Evolutionary conservation across 1,140 invertebrate species (phyloP).

Genomic region (Drosophila carrolli): DNA sequence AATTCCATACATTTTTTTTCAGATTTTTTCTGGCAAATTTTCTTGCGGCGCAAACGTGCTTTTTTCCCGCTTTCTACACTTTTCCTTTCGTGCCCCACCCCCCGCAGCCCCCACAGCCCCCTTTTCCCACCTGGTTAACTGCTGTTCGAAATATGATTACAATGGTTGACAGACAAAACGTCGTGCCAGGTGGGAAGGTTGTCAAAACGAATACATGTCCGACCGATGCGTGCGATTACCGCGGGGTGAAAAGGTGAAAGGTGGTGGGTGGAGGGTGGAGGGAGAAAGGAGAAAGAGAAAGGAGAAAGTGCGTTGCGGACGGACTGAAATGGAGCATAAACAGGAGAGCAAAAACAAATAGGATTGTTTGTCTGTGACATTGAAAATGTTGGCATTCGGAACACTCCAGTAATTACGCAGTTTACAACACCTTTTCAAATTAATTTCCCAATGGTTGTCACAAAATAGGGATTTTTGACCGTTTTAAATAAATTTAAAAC

Average conservation of each 20-base stretch:
- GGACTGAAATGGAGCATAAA: neutral
- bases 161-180: conserved; percentile 63
- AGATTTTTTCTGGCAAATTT: conserved; percentile 11
- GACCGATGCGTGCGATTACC: conserved; percentile 40
- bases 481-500: too few relatives aligned
- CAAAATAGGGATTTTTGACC: too few relatives aligned
- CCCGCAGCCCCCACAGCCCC: neutral
- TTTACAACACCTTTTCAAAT: too few relatives aligned
- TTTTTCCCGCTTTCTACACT: conserved; percentile 1
- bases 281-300: too few relatives aligned
- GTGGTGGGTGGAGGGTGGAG: neutral
- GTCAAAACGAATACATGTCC: conserved; percentile 50
- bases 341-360: conserved; percentile 2
- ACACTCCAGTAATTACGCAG: neutral
- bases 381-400: conserved; percentile 15
- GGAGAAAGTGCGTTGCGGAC: neutral
- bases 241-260: neutral
- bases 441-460: too few relatives aligned
- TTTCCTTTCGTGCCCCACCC: neutral
- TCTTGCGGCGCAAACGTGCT: conserved; percentile 28
- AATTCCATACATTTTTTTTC: neutral
- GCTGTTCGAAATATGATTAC: conserved; percentile 69
- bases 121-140: conserved; percentile 46
- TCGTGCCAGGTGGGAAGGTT: conserved; percentile 63
- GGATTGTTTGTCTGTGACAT: conserved; percentile 31